Conservation (phyloP, 2,113 vertebrate species). For the Rhodinocichla rosea region DNA sequence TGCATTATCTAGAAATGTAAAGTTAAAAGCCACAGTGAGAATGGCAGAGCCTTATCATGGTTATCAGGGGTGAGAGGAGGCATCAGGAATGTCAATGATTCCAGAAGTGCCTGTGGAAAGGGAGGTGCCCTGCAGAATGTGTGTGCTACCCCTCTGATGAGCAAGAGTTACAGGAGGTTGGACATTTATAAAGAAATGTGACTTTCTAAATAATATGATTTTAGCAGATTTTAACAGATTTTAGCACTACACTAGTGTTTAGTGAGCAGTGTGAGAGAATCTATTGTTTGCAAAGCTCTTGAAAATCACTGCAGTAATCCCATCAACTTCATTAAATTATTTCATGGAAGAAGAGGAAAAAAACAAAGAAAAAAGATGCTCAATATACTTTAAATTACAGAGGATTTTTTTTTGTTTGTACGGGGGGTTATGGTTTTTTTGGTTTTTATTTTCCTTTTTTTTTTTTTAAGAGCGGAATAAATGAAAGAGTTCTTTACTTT, state of each 20-base stretch:
- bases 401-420: no score
- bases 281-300: not conserved
- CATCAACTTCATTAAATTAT: not conserved
- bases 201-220: accelerated
- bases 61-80: not conserved
- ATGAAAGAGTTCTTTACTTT: not conserved
- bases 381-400: not conserved
- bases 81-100: not conserved
- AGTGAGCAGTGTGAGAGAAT: not conserved
- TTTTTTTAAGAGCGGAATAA: not conserved
- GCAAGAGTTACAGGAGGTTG: not conserved
- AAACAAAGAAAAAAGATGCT: not conserved
- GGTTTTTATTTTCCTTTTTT: no score
- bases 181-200: not conserved
- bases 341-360: not conserved
- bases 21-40: not conserved
- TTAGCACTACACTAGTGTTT: not conserved
- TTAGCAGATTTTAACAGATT: not conserved
- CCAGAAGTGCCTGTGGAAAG: not conserved
- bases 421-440: no score
- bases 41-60: not conserved
- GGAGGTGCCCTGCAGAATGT: not conserved
- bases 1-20: not conserved
- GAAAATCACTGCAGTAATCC: not conserved
- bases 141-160: not conserved